These are phyloP conservation scores for Vanessa tameamea DNA, from an alignment of 1,140 invertebrate genomes.

Conservation along the genomic window DNA sequence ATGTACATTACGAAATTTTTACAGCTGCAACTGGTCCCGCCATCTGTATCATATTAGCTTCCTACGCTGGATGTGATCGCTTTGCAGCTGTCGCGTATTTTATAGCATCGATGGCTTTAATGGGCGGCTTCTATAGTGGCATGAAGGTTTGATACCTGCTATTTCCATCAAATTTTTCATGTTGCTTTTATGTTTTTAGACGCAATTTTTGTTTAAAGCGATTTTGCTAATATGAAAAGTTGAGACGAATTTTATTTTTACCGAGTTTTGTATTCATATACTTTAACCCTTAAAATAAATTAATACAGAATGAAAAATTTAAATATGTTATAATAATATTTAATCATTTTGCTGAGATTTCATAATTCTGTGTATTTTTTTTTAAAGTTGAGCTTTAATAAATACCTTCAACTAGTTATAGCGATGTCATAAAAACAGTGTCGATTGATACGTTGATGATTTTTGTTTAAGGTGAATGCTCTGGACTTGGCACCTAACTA, in stretches of 20 bases:
- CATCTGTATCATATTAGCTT: slow-evolving; percentile 74
- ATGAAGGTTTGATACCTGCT: slow-evolving; percentile 80
- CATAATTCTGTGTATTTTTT: too few species aligned
- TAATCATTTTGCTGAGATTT: too few species aligned
- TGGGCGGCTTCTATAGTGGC: slow-evolving; percentile 86
- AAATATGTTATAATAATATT: too few species aligned
- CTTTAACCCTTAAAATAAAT: too few species aligned
- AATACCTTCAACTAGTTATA: not conserved
- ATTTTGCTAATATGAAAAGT: not conserved
- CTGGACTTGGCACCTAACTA: slow-evolving; percentile 92
- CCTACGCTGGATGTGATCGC: slow-evolving; percentile 70
- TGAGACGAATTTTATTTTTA: not conserved
- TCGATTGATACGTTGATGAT: not conserved
- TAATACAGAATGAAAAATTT: too few species aligned
- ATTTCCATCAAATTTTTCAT: not conserved
- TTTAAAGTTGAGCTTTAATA: too few species aligned
- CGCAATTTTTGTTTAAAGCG: not conserved
- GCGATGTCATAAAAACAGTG: too few species aligned
- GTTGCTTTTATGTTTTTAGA: not conserved
- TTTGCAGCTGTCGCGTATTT: slow-evolving; percentile 83
- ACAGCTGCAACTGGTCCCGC: slow-evolving; percentile 72
- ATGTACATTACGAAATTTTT: slow-evolving; percentile 35
- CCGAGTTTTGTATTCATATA: too few species aligned
- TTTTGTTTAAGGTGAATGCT: slow-evolving; percentile 86
- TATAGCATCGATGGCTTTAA: slow-evolving; percentile 85